A percentile compares a stretch with the other conserved stretches of the same genome.
These are phyloP conservation scores for Acromyrmex echinatior DNA, from an alignment of 1,140 invertebrate species.

Conservation along the genomic window DNA sequence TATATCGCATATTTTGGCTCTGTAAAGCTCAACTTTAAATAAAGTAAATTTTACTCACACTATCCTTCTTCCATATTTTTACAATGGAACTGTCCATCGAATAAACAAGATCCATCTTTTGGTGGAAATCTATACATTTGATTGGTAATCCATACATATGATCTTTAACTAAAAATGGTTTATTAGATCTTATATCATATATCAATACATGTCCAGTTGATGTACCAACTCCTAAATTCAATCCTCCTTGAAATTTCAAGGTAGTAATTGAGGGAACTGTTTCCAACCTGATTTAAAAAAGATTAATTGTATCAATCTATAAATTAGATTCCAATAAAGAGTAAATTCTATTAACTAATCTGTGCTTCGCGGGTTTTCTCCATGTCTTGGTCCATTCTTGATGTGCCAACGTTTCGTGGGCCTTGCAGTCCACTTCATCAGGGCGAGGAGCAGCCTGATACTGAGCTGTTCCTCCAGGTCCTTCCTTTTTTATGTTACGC, in stretches of 20 bases:
- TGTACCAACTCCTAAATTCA: constrained; percentile 97
- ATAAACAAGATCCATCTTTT: constrained; percentile 93
- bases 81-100: constrained; percentile 97
- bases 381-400: no score
- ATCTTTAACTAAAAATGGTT: constrained; percentile 96
- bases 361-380: no score
- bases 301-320: not conserved
- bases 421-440: no score
- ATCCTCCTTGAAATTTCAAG: constrained; percentile 92
- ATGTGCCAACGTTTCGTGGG: no score
- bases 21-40: not conserved
- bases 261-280: constrained; percentile 92
- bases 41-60: constrained; percentile 87
- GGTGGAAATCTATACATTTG: constrained; percentile 95
- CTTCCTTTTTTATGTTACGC: no score
- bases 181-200: constrained; percentile 97
- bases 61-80: constrained; percentile 98
- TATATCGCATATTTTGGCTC: not conserved
- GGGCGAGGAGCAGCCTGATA: no score
- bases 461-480: no score
- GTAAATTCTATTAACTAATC: not conserved
- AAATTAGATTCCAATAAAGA: not conserved
- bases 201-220: constrained; percentile 96
- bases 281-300: constrained; percentile 50
- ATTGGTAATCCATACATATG: constrained; percentile 98